Conservation (phyloP, 92 coral and sea anemone genomes). For the Umimayanthus kanabou region DNA sequence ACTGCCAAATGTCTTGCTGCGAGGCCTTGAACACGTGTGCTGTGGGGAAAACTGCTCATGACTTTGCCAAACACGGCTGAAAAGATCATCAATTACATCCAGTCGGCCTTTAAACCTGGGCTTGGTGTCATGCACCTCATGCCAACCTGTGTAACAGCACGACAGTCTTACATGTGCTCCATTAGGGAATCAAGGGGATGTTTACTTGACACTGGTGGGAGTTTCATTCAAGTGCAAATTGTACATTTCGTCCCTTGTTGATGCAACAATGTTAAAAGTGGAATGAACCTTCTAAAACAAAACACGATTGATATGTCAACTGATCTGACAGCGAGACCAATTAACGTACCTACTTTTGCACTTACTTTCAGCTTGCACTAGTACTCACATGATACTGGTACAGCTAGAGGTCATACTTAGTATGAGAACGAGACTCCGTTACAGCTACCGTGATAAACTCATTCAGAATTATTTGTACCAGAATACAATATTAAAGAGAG, state of each 20-base stretch:
- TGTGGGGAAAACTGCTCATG: constrained; percentile 81
- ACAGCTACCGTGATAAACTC: not conserved
- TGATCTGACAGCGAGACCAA: too few relatives aligned
- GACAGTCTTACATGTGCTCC: not conserved
- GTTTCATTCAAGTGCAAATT: not conserved
- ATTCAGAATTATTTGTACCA: not conserved
- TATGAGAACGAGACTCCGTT: not conserved
- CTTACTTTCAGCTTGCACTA: too few relatives aligned
- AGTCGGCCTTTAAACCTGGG: constrained; percentile 97
- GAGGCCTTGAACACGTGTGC: constrained; percentile 60
- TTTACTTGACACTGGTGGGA: not conserved
- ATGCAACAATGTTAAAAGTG: too few relatives aligned
- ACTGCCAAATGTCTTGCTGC: constrained; percentile 62
- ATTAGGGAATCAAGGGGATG: not conserved
- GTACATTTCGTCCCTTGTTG: too few relatives aligned
- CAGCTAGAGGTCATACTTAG: not conserved
- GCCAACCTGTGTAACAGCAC: constrained; percentile 73
- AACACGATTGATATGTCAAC: not conserved
- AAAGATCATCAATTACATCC: constrained; percentile 81
- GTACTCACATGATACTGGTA: not conserved
- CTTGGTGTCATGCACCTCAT: constrained; percentile 92
- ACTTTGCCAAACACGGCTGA: constrained; percentile 91
- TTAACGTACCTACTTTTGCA: too few relatives aligned
- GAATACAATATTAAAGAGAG: not conserved
- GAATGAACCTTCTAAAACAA: not conserved